These are phyloP conservation scores for Amphilophus citrinellus DNA, from an alignment of 2,113 vertebrate species.

Conservation along the genomic window DNA sequence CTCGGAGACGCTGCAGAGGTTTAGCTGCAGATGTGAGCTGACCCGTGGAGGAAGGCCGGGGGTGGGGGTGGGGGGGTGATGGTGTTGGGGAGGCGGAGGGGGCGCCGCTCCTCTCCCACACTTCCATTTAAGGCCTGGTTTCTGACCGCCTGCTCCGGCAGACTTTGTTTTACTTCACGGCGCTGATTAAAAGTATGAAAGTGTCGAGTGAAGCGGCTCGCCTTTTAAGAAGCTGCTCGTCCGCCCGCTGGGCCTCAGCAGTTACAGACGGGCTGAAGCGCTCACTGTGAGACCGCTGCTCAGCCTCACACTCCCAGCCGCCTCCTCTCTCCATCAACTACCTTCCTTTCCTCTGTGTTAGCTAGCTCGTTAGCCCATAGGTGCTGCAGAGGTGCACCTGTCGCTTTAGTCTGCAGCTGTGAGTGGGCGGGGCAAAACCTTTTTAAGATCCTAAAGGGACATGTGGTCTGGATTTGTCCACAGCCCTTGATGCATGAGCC, in stretches of 20 bases:
- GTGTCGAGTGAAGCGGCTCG: constrained; percentile 6
- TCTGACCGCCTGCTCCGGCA: constrained; percentile 24
- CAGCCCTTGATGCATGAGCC: too few relatives aligned
- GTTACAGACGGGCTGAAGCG: background rate
- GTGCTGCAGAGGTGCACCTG: background rate
- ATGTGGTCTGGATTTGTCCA: background rate
- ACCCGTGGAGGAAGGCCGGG: constrained; percentile 17
- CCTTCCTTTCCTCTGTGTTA: too few relatives aligned
- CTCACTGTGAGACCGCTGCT: background rate
- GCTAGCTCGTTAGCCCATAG: background rate
- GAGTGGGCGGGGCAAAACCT: background rate
- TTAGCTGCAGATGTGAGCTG: constrained; percentile 13
- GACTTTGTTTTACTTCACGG: constrained; percentile 41
- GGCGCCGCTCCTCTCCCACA: constrained; percentile 31
- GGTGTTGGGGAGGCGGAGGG: background rate
- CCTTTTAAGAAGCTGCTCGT: constrained; percentile 48
- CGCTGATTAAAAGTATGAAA: constrained; percentile 20
- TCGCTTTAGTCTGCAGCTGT: background rate
- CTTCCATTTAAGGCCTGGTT: constrained; percentile 79
- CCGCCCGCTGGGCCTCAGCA: background rate
- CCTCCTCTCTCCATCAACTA: too few relatives aligned
- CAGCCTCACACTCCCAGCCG: too few relatives aligned
- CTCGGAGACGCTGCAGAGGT: background rate
- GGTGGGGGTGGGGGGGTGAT: background rate
- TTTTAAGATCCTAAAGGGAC: background rate